phyloP scores from a whole-genome alignment of 1,140 invertebrate species.

The Mercenaria mercenaria region DNA sequence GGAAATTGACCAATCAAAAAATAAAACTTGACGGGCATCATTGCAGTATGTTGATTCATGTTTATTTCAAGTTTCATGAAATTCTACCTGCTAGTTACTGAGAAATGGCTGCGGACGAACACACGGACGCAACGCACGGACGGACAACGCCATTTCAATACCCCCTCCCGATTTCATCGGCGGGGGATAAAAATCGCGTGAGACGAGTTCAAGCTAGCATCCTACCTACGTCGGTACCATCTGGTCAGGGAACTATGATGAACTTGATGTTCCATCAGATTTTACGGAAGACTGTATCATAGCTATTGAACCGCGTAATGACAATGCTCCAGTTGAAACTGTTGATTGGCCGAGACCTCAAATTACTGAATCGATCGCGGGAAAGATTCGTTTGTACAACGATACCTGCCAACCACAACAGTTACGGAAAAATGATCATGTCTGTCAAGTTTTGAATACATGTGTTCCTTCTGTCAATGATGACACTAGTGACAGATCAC shows the following conservation, averaged over 20 bases:
- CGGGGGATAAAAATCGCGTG: neutral
- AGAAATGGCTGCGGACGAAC: no score
- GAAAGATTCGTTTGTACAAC: constrained; percentile 66
- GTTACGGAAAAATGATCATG: constrained; percentile 68
- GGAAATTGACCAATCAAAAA: no score
- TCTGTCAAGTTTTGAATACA: constrained; percentile 35
- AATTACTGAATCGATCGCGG: constrained; percentile 28
- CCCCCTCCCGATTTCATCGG: no score
- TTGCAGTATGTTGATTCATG: no score
- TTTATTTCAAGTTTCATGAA: no score
- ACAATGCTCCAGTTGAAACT: neutral
- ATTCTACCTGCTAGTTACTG: no score
- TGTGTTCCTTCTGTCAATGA: neutral
- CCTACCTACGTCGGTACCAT: constrained; percentile 27
- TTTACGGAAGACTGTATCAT: constrained; percentile 10
- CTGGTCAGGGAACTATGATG: constrained; percentile 66
- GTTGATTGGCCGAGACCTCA: constrained; percentile 23
- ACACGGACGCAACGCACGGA: no score
- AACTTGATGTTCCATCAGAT: constrained; percentile 56
- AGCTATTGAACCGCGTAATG: constrained; percentile 38
- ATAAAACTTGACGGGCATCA: no score
- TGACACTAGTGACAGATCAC: neutral
- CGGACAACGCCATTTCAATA: no score
- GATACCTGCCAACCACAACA: constrained; percentile 43
- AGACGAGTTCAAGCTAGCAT: neutral